A percentile compares a stretch with the other conserved stretches of the same genome.
phyloP scores from a whole-genome alignment of 1,140 invertebrate genomes.

The Dufourea novaeangliae region DNA sequence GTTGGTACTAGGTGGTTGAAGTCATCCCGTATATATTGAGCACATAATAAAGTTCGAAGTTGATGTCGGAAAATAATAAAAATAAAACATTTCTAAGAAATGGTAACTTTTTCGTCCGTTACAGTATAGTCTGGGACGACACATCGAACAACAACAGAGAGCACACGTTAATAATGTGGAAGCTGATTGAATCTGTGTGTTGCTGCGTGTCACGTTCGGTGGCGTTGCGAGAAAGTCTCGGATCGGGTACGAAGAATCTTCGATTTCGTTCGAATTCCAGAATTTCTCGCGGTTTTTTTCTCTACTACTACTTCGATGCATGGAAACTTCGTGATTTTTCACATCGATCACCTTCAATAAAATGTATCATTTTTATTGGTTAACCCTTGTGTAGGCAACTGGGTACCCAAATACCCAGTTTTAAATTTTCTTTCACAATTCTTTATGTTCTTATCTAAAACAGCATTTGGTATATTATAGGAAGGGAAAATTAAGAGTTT shows the following conservation, averaged over 20 bases:
- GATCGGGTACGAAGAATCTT: background rate
- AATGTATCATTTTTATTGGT: no score
- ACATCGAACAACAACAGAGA: constrained; percentile 11
- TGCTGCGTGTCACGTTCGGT: constrained; percentile 8
- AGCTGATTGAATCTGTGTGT: constrained; percentile 27
- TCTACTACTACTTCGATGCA: constrained; percentile 36
- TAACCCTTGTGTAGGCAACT: no score
- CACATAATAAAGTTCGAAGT: no score
- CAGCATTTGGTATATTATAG: no score
- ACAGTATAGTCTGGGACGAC: background rate
- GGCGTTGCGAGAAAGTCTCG: constrained; percentile 7
- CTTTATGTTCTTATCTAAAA: no score
- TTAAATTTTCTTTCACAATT: no score
- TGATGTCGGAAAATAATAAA: background rate
- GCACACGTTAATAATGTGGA: background rate
- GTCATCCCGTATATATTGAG: no score
- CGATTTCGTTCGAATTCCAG: background rate
- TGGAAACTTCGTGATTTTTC: background rate
- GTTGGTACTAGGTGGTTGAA: no score
- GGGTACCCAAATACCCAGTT: no score
- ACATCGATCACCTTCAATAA: background rate
- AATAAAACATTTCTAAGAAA: no score
- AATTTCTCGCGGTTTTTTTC: constrained; percentile 5
- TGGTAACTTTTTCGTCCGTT: no score
- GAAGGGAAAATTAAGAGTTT: no score